Evolutionary conservation across 1,140 invertebrate species (phyloP), one percentile per base, ranked within the genome.

Genomic region (Atta colombica): DNA sequence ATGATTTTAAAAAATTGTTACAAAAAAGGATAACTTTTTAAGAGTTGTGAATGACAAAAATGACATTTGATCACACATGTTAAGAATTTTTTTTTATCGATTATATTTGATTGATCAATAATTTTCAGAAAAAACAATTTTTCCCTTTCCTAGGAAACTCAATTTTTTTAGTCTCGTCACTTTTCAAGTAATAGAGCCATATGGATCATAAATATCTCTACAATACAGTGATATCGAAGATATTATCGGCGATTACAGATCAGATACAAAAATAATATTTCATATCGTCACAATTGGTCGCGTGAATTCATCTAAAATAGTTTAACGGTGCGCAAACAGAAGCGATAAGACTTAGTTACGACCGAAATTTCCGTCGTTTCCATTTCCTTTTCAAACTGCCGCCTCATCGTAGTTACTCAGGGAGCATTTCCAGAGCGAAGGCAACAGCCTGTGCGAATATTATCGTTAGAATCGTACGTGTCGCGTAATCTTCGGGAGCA

Each of bases 221-320:
- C 8, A 14, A 0, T 21, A 21, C 45, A 14, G 14, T n/a, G 18
- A 2, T 69, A 71, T 81, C 21, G 21, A 58, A 18, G 28, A 60
- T 71, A 8, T 39, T 58, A 21, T 12, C 65, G 21, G 49, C 16
- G 35, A 18, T 25, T 45, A 28, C 49, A 81, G 18, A 25, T 82
- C 66, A 71, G 77, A 81, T 71, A 61, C 12, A 74, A 84, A 84
- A 84, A 84, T 63, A 75, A 84, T 84, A 84, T 61, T 25, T 45
- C 25, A 68, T 0, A 21, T 69, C 31, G 21, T 60, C 39, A 21
- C 68, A 55, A 74, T 72, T 21, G 53, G 68, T 49, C 35, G 65
- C 10, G 14, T 49, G 18, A 28, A 45, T 39, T 82, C 18, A 25
- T 74, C 39, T 49, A 35, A 74, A 84, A 74, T 60, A 82, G 53